Conservation (phyloP, 2,113 vertebrate genomes). For the Xenotilapia flavipinnis region DNA sequence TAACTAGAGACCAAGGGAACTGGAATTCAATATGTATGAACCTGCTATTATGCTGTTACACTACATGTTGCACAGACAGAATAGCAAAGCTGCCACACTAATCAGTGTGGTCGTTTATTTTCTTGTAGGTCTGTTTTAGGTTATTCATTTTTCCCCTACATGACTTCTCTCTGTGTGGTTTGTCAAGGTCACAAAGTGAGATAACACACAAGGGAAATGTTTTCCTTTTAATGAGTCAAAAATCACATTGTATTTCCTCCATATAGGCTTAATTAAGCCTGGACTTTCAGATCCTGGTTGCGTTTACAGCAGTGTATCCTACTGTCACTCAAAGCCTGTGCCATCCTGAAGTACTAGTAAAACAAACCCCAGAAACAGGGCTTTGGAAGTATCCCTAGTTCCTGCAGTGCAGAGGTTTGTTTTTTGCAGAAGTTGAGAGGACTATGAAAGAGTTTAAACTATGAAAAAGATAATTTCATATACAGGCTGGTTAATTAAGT, state of each 20-base stretch:
- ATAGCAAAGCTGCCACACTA: not conserved
- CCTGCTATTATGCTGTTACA: not conserved
- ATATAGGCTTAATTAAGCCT: not conserved
- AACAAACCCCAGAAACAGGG: not conserved
- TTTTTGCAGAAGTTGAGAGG: not conserved
- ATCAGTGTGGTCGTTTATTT: not conserved
- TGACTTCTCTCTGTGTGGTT: not conserved
- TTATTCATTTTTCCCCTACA: rapidly evolving
- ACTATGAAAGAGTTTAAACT: not conserved
- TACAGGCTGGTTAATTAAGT: not conserved
- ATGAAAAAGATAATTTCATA: not conserved
- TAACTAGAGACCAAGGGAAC: not conserved
- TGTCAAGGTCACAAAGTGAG: rapidly evolving
- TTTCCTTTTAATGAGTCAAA: not conserved
- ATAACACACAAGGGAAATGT: not conserved
- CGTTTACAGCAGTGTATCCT: not conserved
- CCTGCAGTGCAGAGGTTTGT: not conserved
- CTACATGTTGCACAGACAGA: not conserved
- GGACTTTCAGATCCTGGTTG: not conserved
- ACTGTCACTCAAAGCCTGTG: not conserved
- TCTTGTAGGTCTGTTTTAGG: not conserved
- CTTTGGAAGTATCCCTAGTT: not conserved
- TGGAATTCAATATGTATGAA: not conserved
- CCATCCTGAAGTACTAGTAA: not conserved
- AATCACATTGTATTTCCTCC: too few relatives aligned